phyloP scores from a whole-genome alignment of 2,888 invertebrate genomes.

The Auanema sp. region DNA sequence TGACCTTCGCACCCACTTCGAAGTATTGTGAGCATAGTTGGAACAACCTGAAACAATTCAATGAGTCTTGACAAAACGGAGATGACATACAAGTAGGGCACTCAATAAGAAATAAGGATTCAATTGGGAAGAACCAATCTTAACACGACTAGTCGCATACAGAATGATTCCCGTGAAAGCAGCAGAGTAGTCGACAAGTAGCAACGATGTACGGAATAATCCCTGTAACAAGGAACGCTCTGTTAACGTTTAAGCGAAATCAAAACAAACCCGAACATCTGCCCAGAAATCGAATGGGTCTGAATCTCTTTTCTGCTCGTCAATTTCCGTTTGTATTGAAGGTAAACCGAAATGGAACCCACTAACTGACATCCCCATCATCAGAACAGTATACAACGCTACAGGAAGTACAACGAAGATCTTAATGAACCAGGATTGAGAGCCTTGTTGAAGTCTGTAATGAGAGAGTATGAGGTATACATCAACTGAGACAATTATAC shows the following conservation, averaged over 20 bases:
- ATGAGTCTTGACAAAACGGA: background rate
- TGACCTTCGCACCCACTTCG: conserved; percentile 47
- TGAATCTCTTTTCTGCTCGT: conserved; percentile 25
- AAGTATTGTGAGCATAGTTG: conserved; percentile 32
- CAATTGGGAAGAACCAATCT: conserved; percentile 34
- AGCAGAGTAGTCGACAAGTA: conserved; percentile 42
- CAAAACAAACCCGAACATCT: conserved; percentile 33
- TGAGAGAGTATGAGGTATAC: too few relatives aligned
- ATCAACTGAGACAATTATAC: too few relatives aligned
- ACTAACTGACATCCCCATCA: conserved; percentile 32
- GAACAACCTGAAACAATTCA: conserved; percentile 30
- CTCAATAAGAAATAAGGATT: conserved; percentile 25
- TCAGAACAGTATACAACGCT: conserved; percentile 27
- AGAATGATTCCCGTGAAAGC: conserved; percentile 46
- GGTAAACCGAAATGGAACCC: conserved; percentile 26
- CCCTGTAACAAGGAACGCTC: conserved; percentile 29
- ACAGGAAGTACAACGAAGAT: conserved; percentile 32
- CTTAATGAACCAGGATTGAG: conserved; percentile 11
- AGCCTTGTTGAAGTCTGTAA: conserved; percentile 6
- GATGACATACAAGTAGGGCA: background rate
- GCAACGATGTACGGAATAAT: conserved; percentile 36
- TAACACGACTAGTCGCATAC: conserved; percentile 36
- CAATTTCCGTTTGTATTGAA: conserved; percentile 13
- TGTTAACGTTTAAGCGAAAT: background rate
- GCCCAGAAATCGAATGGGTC: conserved; percentile 44